phyloP scores from a whole-genome alignment of 2,113 vertebrate genomes.

The Triplophysa rosa region DNA sequence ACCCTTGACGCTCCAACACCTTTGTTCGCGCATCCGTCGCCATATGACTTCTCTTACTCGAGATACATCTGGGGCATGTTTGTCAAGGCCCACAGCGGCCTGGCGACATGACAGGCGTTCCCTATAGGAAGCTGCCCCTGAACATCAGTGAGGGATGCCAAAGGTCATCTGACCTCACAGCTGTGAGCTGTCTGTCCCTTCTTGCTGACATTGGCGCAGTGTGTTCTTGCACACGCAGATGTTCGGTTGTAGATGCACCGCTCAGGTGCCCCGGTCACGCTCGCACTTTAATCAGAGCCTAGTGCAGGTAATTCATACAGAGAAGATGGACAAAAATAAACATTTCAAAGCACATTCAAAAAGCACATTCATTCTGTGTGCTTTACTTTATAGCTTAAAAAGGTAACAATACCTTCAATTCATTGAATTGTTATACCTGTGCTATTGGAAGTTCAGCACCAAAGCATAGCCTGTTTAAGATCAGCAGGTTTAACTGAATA shows the following conservation, averaged over 20 bases:
- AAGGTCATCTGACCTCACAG: slow-evolving; percentile 9
- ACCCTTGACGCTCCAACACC: slow-evolving; percentile 48
- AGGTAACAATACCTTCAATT: no score
- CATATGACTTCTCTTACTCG: slow-evolving; percentile 57
- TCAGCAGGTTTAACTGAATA: no score
- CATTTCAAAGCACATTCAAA: not conserved
- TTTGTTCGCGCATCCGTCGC: slow-evolving; percentile 33
- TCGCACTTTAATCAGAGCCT: slow-evolving; percentile 7
- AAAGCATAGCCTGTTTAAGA: no score
- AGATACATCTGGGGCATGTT: slow-evolving; percentile 53
- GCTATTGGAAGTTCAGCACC: no score
- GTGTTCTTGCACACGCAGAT: slow-evolving; percentile 31
- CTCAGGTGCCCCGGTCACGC: slow-evolving; percentile 35
- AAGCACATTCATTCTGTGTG: no score
- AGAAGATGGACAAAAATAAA: not conserved
- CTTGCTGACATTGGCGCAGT: slow-evolving; percentile 33
- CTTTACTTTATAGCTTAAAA: no score
- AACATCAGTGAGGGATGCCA: not conserved
- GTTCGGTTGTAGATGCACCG: slow-evolving; percentile 39
- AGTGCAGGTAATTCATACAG: not conserved
- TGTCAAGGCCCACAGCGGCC: slow-evolving; percentile 35
- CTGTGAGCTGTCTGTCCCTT: slow-evolving; percentile 32
- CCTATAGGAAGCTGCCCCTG: slow-evolving; percentile 23
- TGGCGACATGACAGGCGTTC: slow-evolving; percentile 44
- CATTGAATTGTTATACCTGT: no score